Conservation (phyloP, 2,113 vertebrate genomes). For the Gila orcuttii region DNA sequence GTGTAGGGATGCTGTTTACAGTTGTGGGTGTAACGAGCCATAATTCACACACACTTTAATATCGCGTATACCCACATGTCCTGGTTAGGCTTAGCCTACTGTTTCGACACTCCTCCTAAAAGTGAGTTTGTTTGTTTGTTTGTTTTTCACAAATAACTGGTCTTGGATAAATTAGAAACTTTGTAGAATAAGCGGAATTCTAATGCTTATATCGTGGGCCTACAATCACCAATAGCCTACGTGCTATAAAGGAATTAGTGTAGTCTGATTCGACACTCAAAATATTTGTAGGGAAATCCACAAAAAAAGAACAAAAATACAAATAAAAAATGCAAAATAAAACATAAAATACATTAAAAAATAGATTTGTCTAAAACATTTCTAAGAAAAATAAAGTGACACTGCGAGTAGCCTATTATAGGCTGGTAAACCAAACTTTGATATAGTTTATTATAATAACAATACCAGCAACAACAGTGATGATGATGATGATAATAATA, state of each 20-base stretch:
- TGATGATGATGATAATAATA: not conserved
- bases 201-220: not conserved
- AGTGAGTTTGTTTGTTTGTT: not conserved
- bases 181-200: not conserved
- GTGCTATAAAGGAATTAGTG: not conserved
- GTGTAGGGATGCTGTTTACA: not conserved
- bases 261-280: not conserved
- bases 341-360: not conserved
- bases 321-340: not conserved
- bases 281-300: not conserved
- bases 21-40: not conserved
- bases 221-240: not conserved
- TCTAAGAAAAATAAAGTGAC: not conserved
- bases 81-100: no score
- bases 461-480: not conserved
- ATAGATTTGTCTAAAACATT: not conserved
- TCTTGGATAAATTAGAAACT: not conserved
- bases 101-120: not conserved
- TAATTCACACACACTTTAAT: not conserved
- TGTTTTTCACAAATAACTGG: not conserved
- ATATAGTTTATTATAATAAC: not conserved
- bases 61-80: not conserved
- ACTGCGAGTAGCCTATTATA: not conserved
- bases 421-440: not conserved
- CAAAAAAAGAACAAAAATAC: not conserved